Evolutionary conservation across 1,140 invertebrate species (phyloP).

Genomic region (Odontomachus brunneus): DNA sequence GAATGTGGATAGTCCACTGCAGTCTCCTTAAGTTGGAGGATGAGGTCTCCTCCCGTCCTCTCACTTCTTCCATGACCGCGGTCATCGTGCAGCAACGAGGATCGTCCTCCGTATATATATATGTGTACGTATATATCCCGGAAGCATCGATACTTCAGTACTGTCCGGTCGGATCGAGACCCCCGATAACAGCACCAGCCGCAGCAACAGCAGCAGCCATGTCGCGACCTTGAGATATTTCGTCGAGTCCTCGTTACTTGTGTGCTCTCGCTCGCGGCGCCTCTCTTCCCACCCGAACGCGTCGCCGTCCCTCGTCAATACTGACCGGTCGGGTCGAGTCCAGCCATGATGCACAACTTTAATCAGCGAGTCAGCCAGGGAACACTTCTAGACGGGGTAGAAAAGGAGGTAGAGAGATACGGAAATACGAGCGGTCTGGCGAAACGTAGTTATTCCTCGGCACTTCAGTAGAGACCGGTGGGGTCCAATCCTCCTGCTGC

Average conservation of each 20-base stretch:
- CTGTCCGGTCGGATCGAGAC: conserved; percentile 82
- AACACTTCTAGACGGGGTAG: background rate
- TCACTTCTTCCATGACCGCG: conserved; percentile 71
- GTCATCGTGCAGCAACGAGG: background rate
- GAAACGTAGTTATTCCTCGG: conserved; percentile 37
- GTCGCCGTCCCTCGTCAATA: conserved; percentile 68
- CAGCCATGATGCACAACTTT: conserved; percentile 69
- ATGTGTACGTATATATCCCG: conserved; percentile 30
- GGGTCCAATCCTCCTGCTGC: conserved; percentile 81
- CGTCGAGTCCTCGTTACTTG: conserved; percentile 55
- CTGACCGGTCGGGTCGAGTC: conserved; percentile 79
- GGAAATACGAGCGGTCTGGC: background rate
- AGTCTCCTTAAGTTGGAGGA: conserved; percentile 83
- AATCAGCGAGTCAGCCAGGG: conserved; percentile 11
- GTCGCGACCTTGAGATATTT: conserved; percentile 78
- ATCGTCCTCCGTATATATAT: conserved; percentile 41
- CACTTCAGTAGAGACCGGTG: conserved; percentile 81
- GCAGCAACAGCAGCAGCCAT: conserved; percentile 80
- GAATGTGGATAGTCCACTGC: conserved; percentile 84
- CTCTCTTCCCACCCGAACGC: conserved; percentile 59
- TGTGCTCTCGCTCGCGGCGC: conserved; percentile 13
- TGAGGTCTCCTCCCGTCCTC: conserved; percentile 82
- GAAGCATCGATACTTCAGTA: conserved; percentile 72
- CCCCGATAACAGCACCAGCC: conserved; percentile 75
- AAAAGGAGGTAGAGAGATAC: background rate